A percentile compares a stretch with the other conserved stretches of the same genome.
Evolutionary conservation across 1,140 invertebrate genomes (phyloP).

Genomic region (Drosophila fuyamai): DNA sequence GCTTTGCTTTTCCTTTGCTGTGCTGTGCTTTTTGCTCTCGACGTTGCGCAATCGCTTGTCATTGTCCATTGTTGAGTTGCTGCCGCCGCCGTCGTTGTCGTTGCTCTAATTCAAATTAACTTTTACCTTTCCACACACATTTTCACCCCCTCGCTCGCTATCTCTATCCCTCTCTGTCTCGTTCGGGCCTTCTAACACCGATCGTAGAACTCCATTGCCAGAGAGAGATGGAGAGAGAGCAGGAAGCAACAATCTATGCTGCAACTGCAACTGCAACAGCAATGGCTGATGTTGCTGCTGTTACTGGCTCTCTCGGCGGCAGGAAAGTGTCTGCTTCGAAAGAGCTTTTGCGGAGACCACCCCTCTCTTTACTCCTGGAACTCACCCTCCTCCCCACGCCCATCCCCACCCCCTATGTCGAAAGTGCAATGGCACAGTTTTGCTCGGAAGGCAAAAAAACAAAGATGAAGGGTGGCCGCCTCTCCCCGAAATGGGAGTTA

Average conservation of each 20-base stretch:
- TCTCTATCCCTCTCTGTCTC: not conserved
- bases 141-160: conserved; percentile 11
- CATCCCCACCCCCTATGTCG: conserved; percentile 3
- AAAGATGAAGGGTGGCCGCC: conserved; percentile 12
- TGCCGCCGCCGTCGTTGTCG: conserved; percentile 2
- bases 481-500: conserved; percentile 22
- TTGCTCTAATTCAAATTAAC: conserved; percentile 69
- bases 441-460: conserved; percentile 1
- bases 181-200: not conserved
- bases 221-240: conserved; percentile 20
- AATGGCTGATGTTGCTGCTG: conserved; percentile 7
- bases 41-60: conserved; percentile 71
- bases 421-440: conserved; percentile 53
- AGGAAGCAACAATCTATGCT: conserved; percentile 44
- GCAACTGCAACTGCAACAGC: conserved; percentile 41
- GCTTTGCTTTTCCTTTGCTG: conserved; percentile 55
- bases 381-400: not conserved
- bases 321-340: conserved; percentile 16
- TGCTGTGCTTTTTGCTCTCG: conserved; percentile 29
- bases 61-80: conserved; percentile 49
- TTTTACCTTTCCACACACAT: conserved; percentile 64
- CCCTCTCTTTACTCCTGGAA: not conserved
- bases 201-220: conserved; percentile 40
- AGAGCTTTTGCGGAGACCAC: conserved; percentile 23
- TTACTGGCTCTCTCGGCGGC: conserved; percentile 15